A percentile compares a stretch with the other conserved stretches of the same genome.
Evolutionary conservation across 2,888 invertebrate genomes (phyloP).

Genomic region (Orthonychiurus folsomi): DNA sequence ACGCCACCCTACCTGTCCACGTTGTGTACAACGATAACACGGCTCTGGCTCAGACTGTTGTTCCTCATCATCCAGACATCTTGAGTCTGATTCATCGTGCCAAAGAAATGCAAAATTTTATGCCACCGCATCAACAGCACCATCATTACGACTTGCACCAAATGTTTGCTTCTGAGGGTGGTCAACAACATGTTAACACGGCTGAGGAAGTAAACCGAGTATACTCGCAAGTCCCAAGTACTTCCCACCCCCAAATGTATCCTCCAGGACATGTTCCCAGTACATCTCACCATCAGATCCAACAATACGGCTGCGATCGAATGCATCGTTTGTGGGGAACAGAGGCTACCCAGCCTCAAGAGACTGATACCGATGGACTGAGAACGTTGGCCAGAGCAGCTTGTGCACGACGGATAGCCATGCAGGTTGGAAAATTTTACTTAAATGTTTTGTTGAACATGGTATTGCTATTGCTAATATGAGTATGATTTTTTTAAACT

Average conservation of each 20-base stretch:
- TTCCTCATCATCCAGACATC: conserved; percentile 11
- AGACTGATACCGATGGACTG: conserved; percentile 14
- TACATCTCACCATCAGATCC: no score
- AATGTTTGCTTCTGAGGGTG: neutral
- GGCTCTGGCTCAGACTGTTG: conserved; percentile 21
- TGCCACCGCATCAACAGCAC: neutral
- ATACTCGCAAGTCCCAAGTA: no score
- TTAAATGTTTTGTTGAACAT: neutral
- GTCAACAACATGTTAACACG: no score
- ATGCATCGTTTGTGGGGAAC: conserved; percentile 18
- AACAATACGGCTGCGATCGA: neutral
- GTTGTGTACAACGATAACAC: conserved; percentile 20
- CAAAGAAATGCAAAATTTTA: neutral
- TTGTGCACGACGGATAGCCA: conserved; percentile 7
- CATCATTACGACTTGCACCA: conserved; percentile 9
- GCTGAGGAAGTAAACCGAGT: no score
- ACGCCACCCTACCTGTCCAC: conserved; percentile 17
- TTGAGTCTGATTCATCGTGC: conserved; percentile 13
- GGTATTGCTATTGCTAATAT: neutral
- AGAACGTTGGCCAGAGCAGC: conserved; percentile 17
- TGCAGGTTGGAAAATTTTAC: conserved; percentile 6
- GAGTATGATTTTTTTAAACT: neutral
- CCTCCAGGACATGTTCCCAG: no score
- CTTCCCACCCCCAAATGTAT: no score
- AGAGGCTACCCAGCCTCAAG: neutral